Conservation (phyloP, 2,888 invertebrate species). For the Machimus atricapillus region DNA sequence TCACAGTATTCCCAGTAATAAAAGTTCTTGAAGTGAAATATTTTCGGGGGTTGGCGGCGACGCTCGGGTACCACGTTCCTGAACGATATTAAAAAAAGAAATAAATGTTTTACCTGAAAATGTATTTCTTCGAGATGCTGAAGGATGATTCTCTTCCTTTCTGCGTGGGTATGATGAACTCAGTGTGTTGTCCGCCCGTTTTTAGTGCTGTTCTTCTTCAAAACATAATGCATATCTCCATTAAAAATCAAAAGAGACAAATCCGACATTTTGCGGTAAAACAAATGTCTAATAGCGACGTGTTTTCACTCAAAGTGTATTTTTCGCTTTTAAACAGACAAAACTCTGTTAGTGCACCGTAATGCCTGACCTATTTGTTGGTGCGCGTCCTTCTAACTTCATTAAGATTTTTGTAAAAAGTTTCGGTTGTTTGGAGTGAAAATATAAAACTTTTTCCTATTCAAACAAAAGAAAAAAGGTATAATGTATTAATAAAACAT, state of each 20-base stretch:
- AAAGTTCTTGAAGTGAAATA: slow-evolving; percentile 4
- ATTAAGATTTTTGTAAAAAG: background rate
- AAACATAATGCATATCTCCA: background rate
- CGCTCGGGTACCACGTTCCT: background rate
- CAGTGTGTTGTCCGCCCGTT: background rate
- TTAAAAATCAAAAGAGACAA: background rate
- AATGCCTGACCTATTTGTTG: background rate
- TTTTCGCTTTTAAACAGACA: background rate
- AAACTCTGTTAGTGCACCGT: background rate
- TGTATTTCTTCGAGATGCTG: background rate
- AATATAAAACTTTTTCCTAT: background rate
- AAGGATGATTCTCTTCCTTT: background rate
- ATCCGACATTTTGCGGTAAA: background rate
- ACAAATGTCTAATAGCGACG: background rate
- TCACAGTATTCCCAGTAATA: slow-evolving; percentile 3
- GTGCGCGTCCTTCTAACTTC: background rate
- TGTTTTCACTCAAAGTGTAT: background rate
- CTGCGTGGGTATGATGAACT: background rate
- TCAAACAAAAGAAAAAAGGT: background rate
- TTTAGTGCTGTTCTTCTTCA: background rate
- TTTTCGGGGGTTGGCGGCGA: background rate
- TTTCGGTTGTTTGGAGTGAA: background rate
- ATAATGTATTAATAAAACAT: too few species aligned
- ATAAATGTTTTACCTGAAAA: background rate
- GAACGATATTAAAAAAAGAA: background rate